A percentile compares a stretch with the other conserved stretches of the same genome.
Evolutionary conservation across 2,113 vertebrate species (phyloP).

Genomic region (Protobothrops mucrosquamatus): DNA sequence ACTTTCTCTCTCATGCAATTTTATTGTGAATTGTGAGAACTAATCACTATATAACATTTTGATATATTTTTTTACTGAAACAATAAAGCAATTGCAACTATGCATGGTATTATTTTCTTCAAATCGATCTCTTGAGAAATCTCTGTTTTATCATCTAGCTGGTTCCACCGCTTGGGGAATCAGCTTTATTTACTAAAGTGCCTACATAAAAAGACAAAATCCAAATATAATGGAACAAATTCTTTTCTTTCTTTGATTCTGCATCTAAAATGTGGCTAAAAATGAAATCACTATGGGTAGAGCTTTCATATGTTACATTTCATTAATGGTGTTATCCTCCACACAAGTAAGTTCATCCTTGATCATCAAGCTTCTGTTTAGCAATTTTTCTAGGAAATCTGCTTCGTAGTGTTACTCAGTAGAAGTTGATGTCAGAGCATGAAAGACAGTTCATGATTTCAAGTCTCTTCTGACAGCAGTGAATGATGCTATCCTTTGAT

Average conservation of each 20-base stretch:
- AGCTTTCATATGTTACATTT: background rate
- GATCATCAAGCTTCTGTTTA: background rate
- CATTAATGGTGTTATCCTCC: background rate
- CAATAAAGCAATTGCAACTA: background rate
- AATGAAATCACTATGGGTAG: background rate
- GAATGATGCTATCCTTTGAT: background rate
- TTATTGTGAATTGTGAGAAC: background rate
- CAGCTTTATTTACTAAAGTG: background rate
- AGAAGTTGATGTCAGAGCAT: background rate
- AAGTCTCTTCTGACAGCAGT: background rate
- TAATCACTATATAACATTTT: background rate
- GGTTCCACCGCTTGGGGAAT: background rate
- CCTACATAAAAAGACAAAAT: background rate
- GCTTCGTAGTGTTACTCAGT: background rate
- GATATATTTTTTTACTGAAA: background rate
- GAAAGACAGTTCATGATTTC: conserved; percentile 12
- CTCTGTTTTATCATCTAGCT: background rate
- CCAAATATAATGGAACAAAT: background rate
- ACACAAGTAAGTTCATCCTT: background rate
- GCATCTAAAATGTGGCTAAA: background rate
- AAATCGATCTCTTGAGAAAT: conserved; percentile 6
- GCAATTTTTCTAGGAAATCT: background rate
- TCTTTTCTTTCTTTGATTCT: background rate
- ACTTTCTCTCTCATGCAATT: background rate
- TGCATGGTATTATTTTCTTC: background rate